A percentile compares a stretch with the other conserved stretches of the same genome.
These are phyloP conservation scores for Litoditis marina DNA, from an alignment of 2,888 invertebrate genomes.

Conservation along the genomic window DNA sequence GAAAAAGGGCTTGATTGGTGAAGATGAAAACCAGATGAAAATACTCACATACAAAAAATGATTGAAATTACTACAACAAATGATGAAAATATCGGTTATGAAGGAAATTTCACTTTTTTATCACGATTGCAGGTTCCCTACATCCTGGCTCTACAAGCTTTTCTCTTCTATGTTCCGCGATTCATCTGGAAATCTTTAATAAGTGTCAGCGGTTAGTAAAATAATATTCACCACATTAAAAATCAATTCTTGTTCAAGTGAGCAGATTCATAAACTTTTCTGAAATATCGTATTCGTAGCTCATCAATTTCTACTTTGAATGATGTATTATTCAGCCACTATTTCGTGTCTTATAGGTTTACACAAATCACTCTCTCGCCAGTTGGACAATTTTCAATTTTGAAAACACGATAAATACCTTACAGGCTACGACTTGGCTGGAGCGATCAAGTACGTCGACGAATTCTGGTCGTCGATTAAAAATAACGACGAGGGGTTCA, in stretches of 20 bases:
- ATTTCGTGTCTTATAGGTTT: too few species aligned
- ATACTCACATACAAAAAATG: too few species aligned
- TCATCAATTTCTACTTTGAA: too few species aligned
- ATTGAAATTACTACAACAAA: too few species aligned
- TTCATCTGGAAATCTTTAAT: conserved; percentile 57
- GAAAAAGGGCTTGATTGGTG: not conserved
- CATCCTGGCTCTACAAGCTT: conserved; percentile 57
- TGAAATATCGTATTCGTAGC: too few species aligned
- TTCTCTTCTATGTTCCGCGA: conserved; percentile 58
- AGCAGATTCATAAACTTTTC: too few species aligned
- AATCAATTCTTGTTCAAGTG: too few species aligned
- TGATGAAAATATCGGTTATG: not conserved
- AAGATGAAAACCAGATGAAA: too few species aligned
- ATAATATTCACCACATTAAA: not conserved
- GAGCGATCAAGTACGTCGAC: conserved; percentile 52
- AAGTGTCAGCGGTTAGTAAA: conserved; percentile 47
- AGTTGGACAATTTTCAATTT: too few species aligned
- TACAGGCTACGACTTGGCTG: conserved; percentile 46
- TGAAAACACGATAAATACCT: not conserved
- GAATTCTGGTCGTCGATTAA: conserved; percentile 41
- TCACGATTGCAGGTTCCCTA: conserved; percentile 51
- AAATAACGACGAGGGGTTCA: conserved; percentile 34
- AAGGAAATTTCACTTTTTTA: not conserved
- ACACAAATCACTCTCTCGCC: too few species aligned
- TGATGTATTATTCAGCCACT: too few species aligned